Evolutionary conservation across 2,113 vertebrate genomes (phyloP), one percentile per base, ranked within the genome.

Genomic region (Spermophilus dauricus): DNA sequence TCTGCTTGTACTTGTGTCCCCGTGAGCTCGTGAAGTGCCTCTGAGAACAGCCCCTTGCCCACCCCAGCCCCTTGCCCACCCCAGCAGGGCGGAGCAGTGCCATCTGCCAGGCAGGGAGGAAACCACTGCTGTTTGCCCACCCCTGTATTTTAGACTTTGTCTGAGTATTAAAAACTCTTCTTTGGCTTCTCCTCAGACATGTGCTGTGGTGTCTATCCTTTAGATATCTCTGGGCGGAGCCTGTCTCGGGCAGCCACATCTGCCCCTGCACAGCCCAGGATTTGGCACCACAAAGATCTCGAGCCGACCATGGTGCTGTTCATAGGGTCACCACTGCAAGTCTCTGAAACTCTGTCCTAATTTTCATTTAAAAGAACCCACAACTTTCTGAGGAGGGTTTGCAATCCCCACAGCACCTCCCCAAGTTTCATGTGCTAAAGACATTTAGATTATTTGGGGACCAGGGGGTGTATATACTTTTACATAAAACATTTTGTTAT

Each of bases 61-160:
- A 3, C 22, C 28, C 32, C 0, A 0, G 17, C 18, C 39, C 8
- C 2, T 8, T 20, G 28, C 13, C 28, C 18, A 3, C 22, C 28
- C 32, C 0, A 0, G 17, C 18, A 65, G 30, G 7, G 1, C 18
- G 51, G n/a, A 18, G 32, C 26, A 8, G 4, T 12, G 3, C 3
- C 24, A 45, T n/a, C 65, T 92, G 39, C 30, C 45, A 4, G 9
- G 48, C 6, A 30, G 24, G 14, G 8, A 30, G 20, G 1, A 45
- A 37, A 42, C 6, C 6, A 7, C n/a, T 16, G 10, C 5, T 51
- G 4, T 6, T 12, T 76, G 32, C 24, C 39, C n/a, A 32, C 3
- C 11, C 69, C 32, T 20, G 0, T 16, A 22, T 61, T 95, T 45
- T 8, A 37, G 42, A 85, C 13, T 76, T 45, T 5, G 1, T 1